Percentiles rank a stretch among this genome's conserved stretches.
Evolutionary conservation across 2,888 invertebrate genomes (phyloP).

Genomic region (Rotaria socialis): DNA sequence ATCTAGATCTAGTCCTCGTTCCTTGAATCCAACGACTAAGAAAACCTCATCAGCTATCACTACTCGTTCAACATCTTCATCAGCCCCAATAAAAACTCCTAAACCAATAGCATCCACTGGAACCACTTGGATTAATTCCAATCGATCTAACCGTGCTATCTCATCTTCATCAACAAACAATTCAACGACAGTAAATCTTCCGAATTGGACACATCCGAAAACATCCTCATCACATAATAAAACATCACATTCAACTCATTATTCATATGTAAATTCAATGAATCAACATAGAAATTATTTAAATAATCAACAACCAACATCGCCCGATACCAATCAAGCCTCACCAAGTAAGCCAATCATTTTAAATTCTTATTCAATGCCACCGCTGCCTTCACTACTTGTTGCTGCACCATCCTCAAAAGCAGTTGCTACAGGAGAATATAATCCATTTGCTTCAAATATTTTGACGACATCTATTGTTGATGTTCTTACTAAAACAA

Average conservation of each 20-base stretch:
- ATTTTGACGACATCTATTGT: conserved; percentile 19
- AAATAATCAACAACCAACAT: no score
- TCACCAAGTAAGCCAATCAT: neutral
- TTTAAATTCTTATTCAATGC: no score
- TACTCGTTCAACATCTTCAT: conserved; percentile 8
- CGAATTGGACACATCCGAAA: neutral
- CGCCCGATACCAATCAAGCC: neutral
- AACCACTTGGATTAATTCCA: neutral
- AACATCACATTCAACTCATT: neutral
- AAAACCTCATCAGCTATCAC: neutral
- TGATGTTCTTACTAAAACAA: conserved; percentile 5
- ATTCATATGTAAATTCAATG: neutral
- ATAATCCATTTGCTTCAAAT: conserved; percentile 34
- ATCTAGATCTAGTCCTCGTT: neutral
- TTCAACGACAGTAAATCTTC: neutral
- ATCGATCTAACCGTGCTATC: neutral
- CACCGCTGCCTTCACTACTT: neutral
- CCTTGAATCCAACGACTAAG: neutral
- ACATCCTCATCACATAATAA: neutral
- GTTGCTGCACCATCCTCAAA: neutral
- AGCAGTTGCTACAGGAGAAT: neutral
- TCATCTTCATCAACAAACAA: neutral
- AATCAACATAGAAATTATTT: neutral
- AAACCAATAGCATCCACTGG: neutral
- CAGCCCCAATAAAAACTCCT: neutral